Conservation (phyloP, 1,140 invertebrate genomes). For the Pteromalus puparum region DNA sequence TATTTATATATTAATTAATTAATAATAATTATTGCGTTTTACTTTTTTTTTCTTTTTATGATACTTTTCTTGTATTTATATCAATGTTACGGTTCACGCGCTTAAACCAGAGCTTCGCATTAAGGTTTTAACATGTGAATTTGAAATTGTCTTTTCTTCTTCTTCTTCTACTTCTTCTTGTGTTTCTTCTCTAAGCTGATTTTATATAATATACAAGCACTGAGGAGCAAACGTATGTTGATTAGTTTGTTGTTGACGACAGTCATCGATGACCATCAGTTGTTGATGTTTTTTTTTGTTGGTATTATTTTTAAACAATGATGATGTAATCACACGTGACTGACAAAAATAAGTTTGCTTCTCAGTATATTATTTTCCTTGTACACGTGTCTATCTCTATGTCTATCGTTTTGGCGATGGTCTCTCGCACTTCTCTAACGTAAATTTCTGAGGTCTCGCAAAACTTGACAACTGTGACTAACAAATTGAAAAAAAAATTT, state of each 20-base stretch:
- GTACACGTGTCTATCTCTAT: constrained; percentile 53
- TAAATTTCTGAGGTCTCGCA: constrained; percentile 35
- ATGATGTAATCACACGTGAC: not conserved
- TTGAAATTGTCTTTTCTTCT: constrained; percentile 47
- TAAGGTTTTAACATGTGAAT: constrained; percentile 54
- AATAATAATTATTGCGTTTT: constrained; percentile 37
- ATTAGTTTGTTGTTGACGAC: not conserved
- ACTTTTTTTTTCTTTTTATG: constrained; percentile 26
- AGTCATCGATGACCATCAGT: not conserved
- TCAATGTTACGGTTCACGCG: constrained; percentile 38
- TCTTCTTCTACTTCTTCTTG: constrained; percentile 29
- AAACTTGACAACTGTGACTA: constrained; percentile 33
- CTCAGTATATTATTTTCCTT: constrained; percentile 23
- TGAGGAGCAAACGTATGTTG: constrained; percentile 24
- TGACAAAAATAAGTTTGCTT: constrained; percentile 17
- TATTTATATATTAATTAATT: constrained; percentile 34
- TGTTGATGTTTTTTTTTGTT: not conserved
- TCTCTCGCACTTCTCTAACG: constrained; percentile 44
- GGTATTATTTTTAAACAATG: not conserved
- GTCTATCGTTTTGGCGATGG: constrained; percentile 43
- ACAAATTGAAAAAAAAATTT: not conserved
- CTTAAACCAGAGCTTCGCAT: constrained; percentile 48
- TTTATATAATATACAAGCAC: constrained; percentile 8
- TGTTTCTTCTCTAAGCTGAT: constrained; percentile 21
- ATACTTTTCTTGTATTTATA: constrained; percentile 18